These are phyloP conservation scores for Dryadula phaetusa DNA, from an alignment of 2,888 invertebrate species.

Conservation along the genomic window DNA sequence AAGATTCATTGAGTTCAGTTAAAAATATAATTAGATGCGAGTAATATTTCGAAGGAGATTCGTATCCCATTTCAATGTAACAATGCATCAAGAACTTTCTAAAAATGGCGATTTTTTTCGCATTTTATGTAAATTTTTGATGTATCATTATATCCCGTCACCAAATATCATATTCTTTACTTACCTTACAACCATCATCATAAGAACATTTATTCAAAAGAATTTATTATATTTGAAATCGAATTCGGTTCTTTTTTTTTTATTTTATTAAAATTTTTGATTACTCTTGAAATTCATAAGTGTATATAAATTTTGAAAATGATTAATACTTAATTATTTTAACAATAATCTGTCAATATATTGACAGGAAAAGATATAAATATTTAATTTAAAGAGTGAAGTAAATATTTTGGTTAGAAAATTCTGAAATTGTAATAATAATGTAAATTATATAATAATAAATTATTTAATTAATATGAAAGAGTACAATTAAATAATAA, in stretches of 20 bases:
- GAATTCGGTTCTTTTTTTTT: background rate
- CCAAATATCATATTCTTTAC: background rate
- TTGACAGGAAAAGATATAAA: background rate
- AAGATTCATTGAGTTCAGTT: background rate
- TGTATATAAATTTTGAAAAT: background rate
- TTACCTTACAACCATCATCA: slow-evolving; percentile 12
- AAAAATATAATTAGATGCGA: background rate
- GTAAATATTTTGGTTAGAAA: background rate
- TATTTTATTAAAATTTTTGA: background rate
- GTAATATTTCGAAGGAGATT: background rate
- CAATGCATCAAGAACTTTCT: background rate
- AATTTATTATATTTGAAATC: background rate
- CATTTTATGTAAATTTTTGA: background rate
- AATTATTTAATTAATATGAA: too few relatives aligned
- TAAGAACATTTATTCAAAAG: background rate
- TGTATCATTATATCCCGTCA: background rate
- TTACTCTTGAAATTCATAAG: background rate
- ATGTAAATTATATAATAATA: background rate
- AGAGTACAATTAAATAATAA: too few relatives aligned
- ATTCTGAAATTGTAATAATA: background rate
- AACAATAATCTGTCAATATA: slow-evolving; percentile 7
- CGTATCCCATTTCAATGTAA: background rate
- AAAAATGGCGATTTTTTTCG: background rate
- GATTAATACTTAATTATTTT: slow-evolving; percentile 3
- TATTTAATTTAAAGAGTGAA: background rate